Percentiles rank a stretch among this genome's conserved stretches.
phyloP scores from a whole-genome alignment of 2,888 invertebrate genomes.

The Thyatira batis region DNA sequence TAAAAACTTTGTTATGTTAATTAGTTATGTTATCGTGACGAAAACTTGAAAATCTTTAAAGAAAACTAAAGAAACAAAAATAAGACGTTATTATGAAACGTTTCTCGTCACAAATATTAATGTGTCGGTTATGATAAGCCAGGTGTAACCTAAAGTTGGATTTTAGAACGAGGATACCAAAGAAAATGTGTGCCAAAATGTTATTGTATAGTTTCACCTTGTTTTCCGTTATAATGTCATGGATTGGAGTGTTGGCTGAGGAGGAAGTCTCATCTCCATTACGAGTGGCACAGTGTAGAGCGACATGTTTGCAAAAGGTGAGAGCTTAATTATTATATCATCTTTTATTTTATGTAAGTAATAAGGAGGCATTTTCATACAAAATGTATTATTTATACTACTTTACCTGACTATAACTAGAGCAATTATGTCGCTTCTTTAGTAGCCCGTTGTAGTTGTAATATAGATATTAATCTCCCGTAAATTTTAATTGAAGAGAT shows the following conservation, averaged over 20 bases:
- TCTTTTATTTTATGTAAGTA: slow-evolving; percentile 11
- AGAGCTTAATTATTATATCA: slow-evolving; percentile 22
- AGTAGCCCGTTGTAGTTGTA: too few species aligned
- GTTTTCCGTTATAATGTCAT: slow-evolving; percentile 68
- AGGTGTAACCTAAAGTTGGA: slow-evolving; percentile 56
- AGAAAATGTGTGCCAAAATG: slow-evolving; percentile 83
- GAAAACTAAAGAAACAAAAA: slow-evolving; percentile 40
- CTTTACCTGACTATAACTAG: too few species aligned
- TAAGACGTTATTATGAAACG: slow-evolving; percentile 62
- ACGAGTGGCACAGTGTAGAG: slow-evolving; percentile 87
- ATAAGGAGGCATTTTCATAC: too few species aligned
- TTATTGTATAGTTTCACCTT: slow-evolving; percentile 78
- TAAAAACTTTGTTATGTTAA: slow-evolving; percentile 36
- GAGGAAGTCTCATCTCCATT: slow-evolving; percentile 87
- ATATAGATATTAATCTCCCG: too few species aligned
- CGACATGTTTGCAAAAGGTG: slow-evolving; percentile 88
- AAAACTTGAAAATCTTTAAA: slow-evolving; percentile 39
- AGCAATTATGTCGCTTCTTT: too few species aligned
- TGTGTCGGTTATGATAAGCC: slow-evolving; percentile 75
- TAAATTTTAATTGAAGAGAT: too few species aligned
- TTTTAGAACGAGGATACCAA: slow-evolving; percentile 68
- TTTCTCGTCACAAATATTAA: slow-evolving; percentile 45
- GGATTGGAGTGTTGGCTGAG: slow-evolving; percentile 81
- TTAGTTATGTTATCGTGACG: slow-evolving; percentile 53
- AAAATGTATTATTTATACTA: too few species aligned